phyloP scores from a whole-genome alignment of 2,888 invertebrate species.

The Sinelater perroti region DNA sequence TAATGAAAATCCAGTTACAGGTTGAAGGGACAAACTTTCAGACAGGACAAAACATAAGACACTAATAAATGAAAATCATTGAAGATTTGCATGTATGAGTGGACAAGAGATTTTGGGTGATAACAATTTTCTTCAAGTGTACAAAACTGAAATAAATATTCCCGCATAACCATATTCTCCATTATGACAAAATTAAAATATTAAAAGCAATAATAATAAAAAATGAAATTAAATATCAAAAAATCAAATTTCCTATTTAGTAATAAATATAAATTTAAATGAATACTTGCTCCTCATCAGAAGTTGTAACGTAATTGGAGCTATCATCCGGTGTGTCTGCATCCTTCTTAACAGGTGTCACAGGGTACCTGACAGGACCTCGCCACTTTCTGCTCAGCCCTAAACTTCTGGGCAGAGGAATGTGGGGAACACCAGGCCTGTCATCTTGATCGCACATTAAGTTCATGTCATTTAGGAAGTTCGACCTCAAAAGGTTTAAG shows the following conservation, averaged over 20 bases:
- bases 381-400: conserved; percentile 69
- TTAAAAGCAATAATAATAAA: too few species aligned
- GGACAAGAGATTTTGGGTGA: too few species aligned
- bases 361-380: conserved; percentile 71
- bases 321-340: conserved; percentile 51
- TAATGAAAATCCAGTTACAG: too few species aligned
- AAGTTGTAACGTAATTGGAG: conserved; percentile 62
- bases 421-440: conserved; percentile 44
- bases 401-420: conserved; percentile 68
- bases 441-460: conserved; percentile 1
- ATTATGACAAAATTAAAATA: too few species aligned
- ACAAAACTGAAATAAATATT: too few species aligned
- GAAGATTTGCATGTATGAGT: too few species aligned
- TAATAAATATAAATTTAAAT: conserved; percentile 56
- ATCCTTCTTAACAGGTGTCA: conserved; percentile 67
- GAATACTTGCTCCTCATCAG: conserved; percentile 73
- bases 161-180: too few species aligned
- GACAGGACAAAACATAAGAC: too few species aligned
- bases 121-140: too few species aligned
- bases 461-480: not conserved
- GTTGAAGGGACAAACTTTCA: too few species aligned
- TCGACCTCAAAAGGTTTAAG: not conserved
- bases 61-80: too few species aligned
- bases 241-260: not conserved
- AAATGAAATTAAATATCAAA: not conserved